phyloP scores from a whole-genome alignment of 2,888 invertebrate genomes.

The Slavum lentiscoides region DNA sequence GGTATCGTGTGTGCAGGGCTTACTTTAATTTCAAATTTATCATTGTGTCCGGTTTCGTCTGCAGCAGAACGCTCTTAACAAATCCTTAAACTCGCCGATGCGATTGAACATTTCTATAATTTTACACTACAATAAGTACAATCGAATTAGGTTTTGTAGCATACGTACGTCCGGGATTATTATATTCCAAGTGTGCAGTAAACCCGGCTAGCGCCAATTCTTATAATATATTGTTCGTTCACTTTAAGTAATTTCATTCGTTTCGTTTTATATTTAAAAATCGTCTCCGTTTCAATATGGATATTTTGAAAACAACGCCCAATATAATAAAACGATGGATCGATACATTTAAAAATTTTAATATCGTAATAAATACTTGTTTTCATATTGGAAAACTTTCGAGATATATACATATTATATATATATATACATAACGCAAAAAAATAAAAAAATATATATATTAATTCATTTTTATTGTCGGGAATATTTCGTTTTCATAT shows the following conservation, averaged over 20 bases:
- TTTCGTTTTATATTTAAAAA: neutral
- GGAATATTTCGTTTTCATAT: too few species aligned
- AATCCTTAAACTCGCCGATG: neutral
- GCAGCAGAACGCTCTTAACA: neutral
- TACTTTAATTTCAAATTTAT: too few species aligned
- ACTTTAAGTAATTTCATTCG: neutral
- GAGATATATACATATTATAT: too few species aligned
- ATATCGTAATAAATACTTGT: too few species aligned
- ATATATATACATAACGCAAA: too few species aligned
- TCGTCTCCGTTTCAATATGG: neutral
- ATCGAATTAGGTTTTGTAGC: neutral
- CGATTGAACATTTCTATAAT: neutral
- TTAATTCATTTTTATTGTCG: too few species aligned
- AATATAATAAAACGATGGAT: too few species aligned
- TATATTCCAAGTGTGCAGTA: neutral
- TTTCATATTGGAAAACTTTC: too few species aligned
- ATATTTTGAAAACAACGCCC: neutral
- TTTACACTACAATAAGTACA: constrained; percentile 13
- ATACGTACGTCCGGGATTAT: neutral
- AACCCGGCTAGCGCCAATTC: neutral
- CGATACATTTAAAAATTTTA: too few species aligned
- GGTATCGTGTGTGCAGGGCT: too few species aligned
- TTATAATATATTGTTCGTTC: neutral
- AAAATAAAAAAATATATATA: too few species aligned
- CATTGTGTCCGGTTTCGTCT: neutral